Evolutionary conservation across 2,888 invertebrate species (phyloP).

Genomic region (Scaptomyza cyrtandrae): DNA sequence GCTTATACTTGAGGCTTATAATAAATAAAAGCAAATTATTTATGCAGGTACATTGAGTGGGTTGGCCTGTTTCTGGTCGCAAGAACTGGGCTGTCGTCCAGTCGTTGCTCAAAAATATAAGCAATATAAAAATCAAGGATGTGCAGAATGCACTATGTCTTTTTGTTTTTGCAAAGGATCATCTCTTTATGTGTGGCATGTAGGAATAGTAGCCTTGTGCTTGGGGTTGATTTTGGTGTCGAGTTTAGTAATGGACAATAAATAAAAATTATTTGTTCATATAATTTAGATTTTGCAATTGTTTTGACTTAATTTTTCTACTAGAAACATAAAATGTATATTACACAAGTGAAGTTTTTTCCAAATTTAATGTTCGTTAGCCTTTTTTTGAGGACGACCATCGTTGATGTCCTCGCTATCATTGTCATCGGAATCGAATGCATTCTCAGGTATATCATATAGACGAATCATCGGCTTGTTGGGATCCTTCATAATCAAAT

Average conservation of each 20-base stretch:
- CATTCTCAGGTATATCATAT: constrained; percentile 99
- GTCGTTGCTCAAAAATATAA: background rate
- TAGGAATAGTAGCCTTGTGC: background rate
- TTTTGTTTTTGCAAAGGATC: background rate
- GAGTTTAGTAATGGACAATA: too few relatives aligned
- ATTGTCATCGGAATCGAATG: constrained; percentile 94
- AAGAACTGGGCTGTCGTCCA: background rate
- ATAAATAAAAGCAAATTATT: background rate
- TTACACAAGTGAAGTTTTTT: background rate
- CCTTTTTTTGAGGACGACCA: constrained; percentile 22
- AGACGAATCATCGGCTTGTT: constrained; percentile 99
- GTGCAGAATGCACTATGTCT: background rate
- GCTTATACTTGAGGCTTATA: too few relatives aligned
- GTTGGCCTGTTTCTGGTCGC: background rate
- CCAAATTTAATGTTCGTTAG: background rate
- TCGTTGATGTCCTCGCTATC: constrained; percentile 70
- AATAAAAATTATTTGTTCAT: too few relatives aligned
- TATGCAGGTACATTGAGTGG: background rate
- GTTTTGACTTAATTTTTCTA: too few relatives aligned
- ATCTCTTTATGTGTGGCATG: background rate
- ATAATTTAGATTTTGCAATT: too few relatives aligned
- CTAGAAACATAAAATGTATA: background rate
- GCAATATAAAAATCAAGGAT: background rate
- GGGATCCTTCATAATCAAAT: constrained; percentile 99
- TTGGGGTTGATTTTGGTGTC: background rate